Conservation (phyloP, 2,888 invertebrate genomes). For the Drosophila differens region DNA sequence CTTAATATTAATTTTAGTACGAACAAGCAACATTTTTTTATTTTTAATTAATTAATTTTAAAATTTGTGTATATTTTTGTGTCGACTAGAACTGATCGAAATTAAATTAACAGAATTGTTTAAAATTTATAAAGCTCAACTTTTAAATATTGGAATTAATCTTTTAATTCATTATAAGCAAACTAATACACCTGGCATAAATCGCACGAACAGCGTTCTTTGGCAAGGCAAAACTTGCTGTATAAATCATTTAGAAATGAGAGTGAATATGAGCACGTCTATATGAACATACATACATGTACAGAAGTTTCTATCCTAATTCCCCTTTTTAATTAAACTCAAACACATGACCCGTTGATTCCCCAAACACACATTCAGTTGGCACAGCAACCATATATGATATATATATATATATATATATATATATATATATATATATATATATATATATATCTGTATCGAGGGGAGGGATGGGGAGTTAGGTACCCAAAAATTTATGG, state of each 20-base stretch:
- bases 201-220: constrained; percentile 12
- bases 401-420: too few relatives aligned
- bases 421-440: too few relatives aligned
- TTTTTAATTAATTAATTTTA: background rate
- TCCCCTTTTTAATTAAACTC: constrained; percentile 79
- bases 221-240: constrained; percentile 30
- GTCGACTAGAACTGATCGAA: background rate
- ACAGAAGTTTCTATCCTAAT: constrained; percentile 62
- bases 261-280: constrained; percentile 34
- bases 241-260: constrained; percentile 55
- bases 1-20: background rate
- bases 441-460: background rate
- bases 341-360: constrained; percentile 75
- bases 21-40: background rate
- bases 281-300: constrained; percentile 2
- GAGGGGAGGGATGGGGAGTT: constrained; percentile 1
- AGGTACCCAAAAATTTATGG: constrained; percentile 65
- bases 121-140: background rate
- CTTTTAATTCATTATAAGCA: background rate
- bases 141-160: background rate
- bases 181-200: constrained; percentile 51
- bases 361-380: constrained; percentile 78
- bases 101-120: background rate
- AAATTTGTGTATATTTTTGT: background rate
- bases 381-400: constrained; percentile 40